phyloP scores from a whole-genome alignment of 2,888 invertebrate genomes.

The Piscicola geometra region DNA sequence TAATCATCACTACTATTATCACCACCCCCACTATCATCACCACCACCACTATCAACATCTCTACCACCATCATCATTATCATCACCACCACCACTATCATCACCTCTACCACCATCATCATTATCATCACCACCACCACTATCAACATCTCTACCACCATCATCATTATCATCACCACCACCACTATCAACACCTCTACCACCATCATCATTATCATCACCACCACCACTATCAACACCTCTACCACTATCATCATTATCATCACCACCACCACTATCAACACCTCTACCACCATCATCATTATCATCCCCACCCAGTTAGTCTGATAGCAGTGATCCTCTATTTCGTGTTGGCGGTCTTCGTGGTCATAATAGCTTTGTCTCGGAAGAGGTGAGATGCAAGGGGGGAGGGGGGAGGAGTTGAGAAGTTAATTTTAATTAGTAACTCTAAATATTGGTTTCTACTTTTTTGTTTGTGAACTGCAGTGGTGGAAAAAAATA shows the following conservation, averaged over 20 bases:
- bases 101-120: conserved; percentile 25
- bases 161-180: neutral
- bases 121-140: conserved; percentile 15
- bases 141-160: neutral
- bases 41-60: conserved; percentile 35
- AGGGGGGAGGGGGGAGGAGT: no score
- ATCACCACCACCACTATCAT: conserved; percentile 30
- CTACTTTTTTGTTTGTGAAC: no score
- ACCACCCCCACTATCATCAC: conserved; percentile 35
- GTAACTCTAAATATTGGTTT: no score
- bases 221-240: neutral
- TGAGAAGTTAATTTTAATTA: no score
- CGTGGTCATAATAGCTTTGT: no score
- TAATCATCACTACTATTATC: conserved; percentile 23
- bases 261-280: conserved; percentile 2
- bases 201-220: neutral
- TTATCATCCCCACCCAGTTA: neutral
- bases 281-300: neutral
- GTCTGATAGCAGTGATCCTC: no score
- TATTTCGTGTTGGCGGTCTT: no score
- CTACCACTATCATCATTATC: neutral
- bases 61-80: conserved; percentile 33
- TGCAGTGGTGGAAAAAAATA: no score
- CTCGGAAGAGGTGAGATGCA: no score
- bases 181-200: neutral